phyloP scores from a whole-genome alignment of 1,140 invertebrate species.

The Riptortus pedestris region DNA sequence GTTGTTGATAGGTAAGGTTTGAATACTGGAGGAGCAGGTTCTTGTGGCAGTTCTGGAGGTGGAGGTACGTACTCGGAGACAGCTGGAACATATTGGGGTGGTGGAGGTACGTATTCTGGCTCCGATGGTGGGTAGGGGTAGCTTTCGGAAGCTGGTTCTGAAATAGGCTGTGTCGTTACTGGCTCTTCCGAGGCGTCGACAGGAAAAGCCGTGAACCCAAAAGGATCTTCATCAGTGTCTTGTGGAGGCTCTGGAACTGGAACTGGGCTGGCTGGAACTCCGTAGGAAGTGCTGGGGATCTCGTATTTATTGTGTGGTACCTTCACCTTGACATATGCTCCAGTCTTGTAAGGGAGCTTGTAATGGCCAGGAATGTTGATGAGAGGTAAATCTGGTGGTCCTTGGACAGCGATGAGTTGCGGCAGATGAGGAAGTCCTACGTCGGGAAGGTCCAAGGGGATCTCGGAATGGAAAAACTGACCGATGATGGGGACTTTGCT shows the following conservation, averaged over 20 bases:
- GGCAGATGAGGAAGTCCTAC: slow-evolving; percentile 24
- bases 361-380: slow-evolving; percentile 20
- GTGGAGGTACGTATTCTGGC: too few relatives aligned
- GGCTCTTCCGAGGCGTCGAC: neutral
- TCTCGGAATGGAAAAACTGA: neutral
- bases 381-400: slow-evolving; percentile 19
- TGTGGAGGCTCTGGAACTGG: neutral
- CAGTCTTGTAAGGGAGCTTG: slow-evolving; percentile 8
- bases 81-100: neutral
- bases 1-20: too few relatives aligned
- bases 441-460: slow-evolving; percentile 15
- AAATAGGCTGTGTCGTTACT: too few relatives aligned
- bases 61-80: neutral
- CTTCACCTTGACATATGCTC: slow-evolving; percentile 18
- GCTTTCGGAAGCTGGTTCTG: neutral
- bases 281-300: slow-evolving; percentile 2
- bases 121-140: neutral
- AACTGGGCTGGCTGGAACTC: neutral
- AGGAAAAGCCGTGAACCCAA: neutral
- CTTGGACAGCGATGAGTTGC: slow-evolving; percentile 9
- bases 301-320: neutral
- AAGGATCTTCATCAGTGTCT: neutral
- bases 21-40: too few relatives aligned
- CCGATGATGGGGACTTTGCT: slow-evolving; percentile 8
- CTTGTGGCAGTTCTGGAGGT: too few relatives aligned